Conservation (phyloP, 2,113 vertebrate species). For the Polyodon spathula region DNA sequence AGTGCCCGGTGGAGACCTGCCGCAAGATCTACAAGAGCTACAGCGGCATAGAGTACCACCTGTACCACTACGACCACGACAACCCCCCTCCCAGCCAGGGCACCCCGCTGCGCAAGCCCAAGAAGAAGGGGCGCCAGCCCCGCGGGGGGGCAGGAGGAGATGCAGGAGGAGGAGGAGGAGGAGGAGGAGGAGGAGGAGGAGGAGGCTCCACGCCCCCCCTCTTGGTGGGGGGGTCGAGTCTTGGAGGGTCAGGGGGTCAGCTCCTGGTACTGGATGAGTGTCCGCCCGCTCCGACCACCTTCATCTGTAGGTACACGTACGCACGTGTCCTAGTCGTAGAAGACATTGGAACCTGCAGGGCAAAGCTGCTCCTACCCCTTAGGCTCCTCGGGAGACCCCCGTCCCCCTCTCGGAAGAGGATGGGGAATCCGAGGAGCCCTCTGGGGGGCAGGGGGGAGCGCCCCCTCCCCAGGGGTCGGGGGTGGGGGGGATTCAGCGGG, state of each 20-base stretch:
- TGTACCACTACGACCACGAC: constrained; percentile 96
- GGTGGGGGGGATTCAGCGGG: constrained; percentile 36
- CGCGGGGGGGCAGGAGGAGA: constrained; percentile 48
- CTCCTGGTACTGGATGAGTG: too few relatives aligned
- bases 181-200: constrained; percentile 26
- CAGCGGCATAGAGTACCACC: constrained; percentile 95
- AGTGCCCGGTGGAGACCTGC: constrained; percentile 90
- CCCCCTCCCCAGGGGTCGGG: constrained; percentile 28
- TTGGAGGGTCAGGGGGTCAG: too few relatives aligned
- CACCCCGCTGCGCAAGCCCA: constrained; percentile 80
- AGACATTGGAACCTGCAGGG: too few relatives aligned
- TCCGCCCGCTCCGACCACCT: too few relatives aligned
- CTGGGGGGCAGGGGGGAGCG: constrained; percentile 60
- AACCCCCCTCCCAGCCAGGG: constrained; percentile 79
- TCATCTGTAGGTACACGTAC: too few relatives aligned
- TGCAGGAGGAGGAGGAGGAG: constrained; percentile 49
- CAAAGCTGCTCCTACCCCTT: too few relatives aligned
- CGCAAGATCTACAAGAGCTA: constrained; percentile 97
- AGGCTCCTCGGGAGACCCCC: too few relatives aligned
- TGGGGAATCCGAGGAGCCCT: constrained; percentile 71
- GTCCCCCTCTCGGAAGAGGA: constrained; percentile 97
- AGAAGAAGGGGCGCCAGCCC: constrained; percentile 86
- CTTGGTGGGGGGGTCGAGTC: too few relatives aligned
- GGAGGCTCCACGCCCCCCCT: constrained; percentile 4
- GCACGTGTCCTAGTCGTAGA: too few relatives aligned